Evolutionary conservation across 1,140 invertebrate genomes (phyloP).

Genomic region (Drosophila tani): DNA sequence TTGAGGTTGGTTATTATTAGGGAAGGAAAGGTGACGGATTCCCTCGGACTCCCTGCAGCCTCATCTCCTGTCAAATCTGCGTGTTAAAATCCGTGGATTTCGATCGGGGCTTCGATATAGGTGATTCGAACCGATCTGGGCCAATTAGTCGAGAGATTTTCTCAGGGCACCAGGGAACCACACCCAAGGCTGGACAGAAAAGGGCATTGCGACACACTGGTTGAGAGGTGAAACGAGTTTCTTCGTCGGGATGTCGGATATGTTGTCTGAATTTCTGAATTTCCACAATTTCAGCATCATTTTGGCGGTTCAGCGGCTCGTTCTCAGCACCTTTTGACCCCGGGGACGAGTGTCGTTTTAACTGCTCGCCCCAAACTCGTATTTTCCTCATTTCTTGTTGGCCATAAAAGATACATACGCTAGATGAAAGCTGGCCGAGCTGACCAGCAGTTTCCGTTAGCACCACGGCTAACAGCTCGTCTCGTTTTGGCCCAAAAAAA

Average conservation of each 20-base stretch:
- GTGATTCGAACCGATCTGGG: constrained; percentile 2
- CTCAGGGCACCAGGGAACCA: background rate
- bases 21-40: constrained; percentile 31
- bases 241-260: constrained; percentile 11
- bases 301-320: constrained; percentile 42
- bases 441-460: constrained; percentile 50
- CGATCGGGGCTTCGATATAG: constrained; percentile 9
- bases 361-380: constrained; percentile 57
- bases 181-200: background rate
- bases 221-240: constrained; percentile 48
- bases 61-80: constrained; percentile 35
- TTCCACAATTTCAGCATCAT: constrained; percentile 74
- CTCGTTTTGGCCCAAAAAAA: constrained; percentile 13
- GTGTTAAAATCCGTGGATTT: constrained; percentile 56
- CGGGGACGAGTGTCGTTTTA: constrained; percentile 53
- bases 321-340: constrained; percentile 80
- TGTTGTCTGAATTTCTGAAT: constrained; percentile 12
- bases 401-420: constrained; percentile 55
- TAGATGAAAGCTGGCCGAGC: constrained; percentile 53
- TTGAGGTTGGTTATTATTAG: constrained; percentile 9
- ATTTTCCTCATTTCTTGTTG: constrained; percentile 19
- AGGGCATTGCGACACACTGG: constrained; percentile 8
- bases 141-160: constrained; percentile 35
- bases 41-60: constrained; percentile 15
- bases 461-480: constrained; percentile 23